phyloP scores from a whole-genome alignment of 2,888 invertebrate species.

The Amorpha juglandis region DNA sequence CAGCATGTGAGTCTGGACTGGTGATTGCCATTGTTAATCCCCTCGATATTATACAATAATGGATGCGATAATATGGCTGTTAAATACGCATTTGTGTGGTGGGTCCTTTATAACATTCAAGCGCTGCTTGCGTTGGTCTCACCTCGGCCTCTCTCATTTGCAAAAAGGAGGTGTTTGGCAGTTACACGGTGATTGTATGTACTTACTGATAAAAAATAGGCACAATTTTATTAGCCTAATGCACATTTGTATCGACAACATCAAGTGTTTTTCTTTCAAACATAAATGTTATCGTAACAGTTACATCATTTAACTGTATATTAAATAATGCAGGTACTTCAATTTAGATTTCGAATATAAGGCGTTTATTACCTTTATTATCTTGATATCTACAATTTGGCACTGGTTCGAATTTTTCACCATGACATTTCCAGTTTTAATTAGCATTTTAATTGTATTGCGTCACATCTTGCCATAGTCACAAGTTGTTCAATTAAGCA shows the following conservation, averaged over 20 bases:
- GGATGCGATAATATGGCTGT: no score
- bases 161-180: no score
- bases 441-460: constrained; percentile 10
- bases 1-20: no score
- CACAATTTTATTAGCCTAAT: background rate
- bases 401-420: constrained; percentile 53
- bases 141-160: no score
- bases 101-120: no score
- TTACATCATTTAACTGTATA: background rate
- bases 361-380: background rate
- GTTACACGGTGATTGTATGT: no score
- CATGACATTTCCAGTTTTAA: constrained; percentile 54
- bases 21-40: no score
- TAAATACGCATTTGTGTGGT: no score
- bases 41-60: no score
- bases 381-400: constrained; percentile 49
- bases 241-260: constrained; percentile 9
- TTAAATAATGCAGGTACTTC: background rate
- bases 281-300: background rate
- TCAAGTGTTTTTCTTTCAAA: background rate
- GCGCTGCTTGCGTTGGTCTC: no score
- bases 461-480: background rate
- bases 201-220: background rate
- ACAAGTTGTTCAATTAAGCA: constrained; percentile 1
- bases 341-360: background rate